Percentiles rank a stretch among this genome's conserved stretches.
Conservation (phyloP, 2,113 vertebrate genomes). For the Xenopus laevis region DNA sequence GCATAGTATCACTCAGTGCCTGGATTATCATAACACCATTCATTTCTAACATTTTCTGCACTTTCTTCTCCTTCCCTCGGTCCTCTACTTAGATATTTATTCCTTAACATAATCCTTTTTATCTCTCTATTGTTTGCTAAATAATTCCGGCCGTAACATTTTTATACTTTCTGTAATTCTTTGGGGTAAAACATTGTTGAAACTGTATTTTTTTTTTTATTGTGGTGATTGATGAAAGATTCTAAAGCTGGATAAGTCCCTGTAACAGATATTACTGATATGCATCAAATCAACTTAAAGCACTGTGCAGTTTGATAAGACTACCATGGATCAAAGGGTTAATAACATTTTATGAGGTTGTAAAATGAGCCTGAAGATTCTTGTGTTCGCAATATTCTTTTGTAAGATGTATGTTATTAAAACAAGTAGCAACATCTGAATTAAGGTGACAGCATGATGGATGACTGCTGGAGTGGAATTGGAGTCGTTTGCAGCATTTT, state of each 20-base stretch:
- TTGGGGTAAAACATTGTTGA: slow-evolving; percentile 60
- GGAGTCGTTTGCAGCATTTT: slow-evolving; percentile 74
- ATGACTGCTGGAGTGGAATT: slow-evolving; percentile 77
- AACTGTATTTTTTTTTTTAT: slow-evolving; percentile 70
- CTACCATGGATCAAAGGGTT: slow-evolving; percentile 74
- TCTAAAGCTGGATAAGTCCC: slow-evolving; percentile 54
- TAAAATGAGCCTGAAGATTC: slow-evolving; percentile 75
- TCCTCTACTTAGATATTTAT: slow-evolving; percentile 69
- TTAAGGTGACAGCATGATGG: slow-evolving; percentile 93
- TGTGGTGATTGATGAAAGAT: slow-evolving; percentile 64
- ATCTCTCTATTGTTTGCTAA: slow-evolving; percentile 74
- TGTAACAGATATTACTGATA: slow-evolving; percentile 71
- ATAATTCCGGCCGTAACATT: slow-evolving; percentile 74
- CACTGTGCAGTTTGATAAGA: slow-evolving; percentile 53
- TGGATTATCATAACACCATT: no score
- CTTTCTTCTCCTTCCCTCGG: neutral
- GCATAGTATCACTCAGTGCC: no score
- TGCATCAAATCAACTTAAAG: slow-evolving; percentile 54
- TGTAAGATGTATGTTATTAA: slow-evolving; percentile 88
- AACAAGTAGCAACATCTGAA: slow-evolving; percentile 94
- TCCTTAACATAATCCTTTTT: slow-evolving; percentile 70
- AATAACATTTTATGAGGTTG: slow-evolving; percentile 80
- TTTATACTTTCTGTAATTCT: slow-evolving; percentile 77
- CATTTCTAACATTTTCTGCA: no score
- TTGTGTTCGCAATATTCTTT: slow-evolving; percentile 81